Evolutionary conservation across 2,797 vertebrate genomes (phyloP).

Genomic region (Protonibea diacanthus): DNA sequence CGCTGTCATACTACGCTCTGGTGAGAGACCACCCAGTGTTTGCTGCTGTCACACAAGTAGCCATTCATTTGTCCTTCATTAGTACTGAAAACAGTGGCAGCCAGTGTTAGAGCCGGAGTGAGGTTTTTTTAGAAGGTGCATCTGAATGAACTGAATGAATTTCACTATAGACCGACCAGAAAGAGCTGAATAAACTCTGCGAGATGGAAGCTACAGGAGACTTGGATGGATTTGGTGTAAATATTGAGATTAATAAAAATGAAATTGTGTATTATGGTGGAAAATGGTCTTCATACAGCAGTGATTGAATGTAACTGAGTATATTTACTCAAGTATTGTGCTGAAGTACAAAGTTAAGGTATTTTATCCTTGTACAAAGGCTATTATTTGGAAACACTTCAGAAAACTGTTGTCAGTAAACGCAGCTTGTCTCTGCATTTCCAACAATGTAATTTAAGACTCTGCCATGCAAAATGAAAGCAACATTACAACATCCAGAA

Average conservation of each 20-base stretch:
- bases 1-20: conserved; percentile 89
- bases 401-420: too few relatives aligned
- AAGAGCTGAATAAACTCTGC: background rate
- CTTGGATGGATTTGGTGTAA: background rate
- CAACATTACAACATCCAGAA: too few relatives aligned
- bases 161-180: background rate
- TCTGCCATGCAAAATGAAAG: too few relatives aligned
- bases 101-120: background rate
- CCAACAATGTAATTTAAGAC: too few relatives aligned
- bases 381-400: too few relatives aligned
- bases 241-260: background rate
- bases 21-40: conserved; percentile 76
- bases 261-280: too few relatives aligned
- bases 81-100: background rate
- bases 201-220: background rate
- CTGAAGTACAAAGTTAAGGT: too few relatives aligned
- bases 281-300: background rate
- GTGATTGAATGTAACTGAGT: background rate
- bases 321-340: background rate
- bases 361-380: too few relatives aligned
- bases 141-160: background rate
- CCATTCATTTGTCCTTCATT: conserved; percentile 6
- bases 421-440: too few relatives aligned
- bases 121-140: background rate
- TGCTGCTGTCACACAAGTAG: background rate